Base-by-base conservation (phyloP, 2,797 vertebrate genomes). In the Helarctos malayanus region DNA sequence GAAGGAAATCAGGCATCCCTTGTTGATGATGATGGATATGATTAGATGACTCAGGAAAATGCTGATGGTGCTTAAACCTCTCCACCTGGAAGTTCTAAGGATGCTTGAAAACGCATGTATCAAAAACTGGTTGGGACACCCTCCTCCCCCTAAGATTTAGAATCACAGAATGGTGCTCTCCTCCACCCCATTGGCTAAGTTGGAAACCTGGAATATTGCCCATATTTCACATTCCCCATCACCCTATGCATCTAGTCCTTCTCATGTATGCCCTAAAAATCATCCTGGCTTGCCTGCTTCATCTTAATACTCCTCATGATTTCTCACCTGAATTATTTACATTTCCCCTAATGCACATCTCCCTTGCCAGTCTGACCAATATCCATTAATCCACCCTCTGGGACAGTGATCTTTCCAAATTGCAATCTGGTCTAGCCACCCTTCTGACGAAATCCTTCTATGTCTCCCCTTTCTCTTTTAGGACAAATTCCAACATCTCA, bases 21-120 rank as follows among this genome's bases (percentile, higher is more conserved):
- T 97, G 83, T 92, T 71, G 80, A 89, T 27, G 76, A 65, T 29
- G 71, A 81, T 78, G 56, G 71, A 56, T 92, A 59, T 92, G 94
- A 97, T 95, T 96, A 89, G 84, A 90, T 97, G 95, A 97, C 80
- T 97, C 85, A 94, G 93, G 93, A 75, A 96, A 94, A 92, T 13
- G 81, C 84, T 96, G 65, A 85, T 80, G 38, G 49, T 78, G 59
- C 61, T 76, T 85, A 88, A 97, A 57, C n/a, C 45, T 81, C 96
- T 92, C 96, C 94, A 97, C 95, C 96, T 98, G 96, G 94, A 97
- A 23, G 38, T 32, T 93, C 94, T 86, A 81, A n/a, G 71, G 83
- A 80, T 81, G 12, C n/a, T 93, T 92, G 59, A 75, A 87, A 78
- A 38, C 16, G 61, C 80, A 82, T 88, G 3, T 35, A n/a, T 49